Evolutionary conservation across 2,113 vertebrate species (phyloP).

Genomic region (Brachypodius melanocephalos): DNA sequence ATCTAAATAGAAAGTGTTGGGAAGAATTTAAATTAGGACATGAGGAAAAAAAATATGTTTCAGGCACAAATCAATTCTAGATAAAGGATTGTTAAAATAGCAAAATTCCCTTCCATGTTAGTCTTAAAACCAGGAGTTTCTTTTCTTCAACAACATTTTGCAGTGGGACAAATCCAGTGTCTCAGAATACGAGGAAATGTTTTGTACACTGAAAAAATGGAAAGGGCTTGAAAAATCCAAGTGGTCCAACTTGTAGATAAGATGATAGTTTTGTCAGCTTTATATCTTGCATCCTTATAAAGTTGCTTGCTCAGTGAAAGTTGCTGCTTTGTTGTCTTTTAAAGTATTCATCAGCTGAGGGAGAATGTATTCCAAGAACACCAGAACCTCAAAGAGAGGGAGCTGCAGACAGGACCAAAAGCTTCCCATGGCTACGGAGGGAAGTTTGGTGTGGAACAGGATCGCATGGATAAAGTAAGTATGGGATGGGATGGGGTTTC

Average conservation of each 20-base stretch:
- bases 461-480: slow-evolving; percentile 94
- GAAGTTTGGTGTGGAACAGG: slow-evolving; percentile 91
- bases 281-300: neutral
- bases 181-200: neutral
- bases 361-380: slow-evolving; percentile 91
- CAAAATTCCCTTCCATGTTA: neutral
- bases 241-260: neutral
- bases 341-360: slow-evolving; percentile 87
- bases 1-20: neutral
- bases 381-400: slow-evolving; percentile 86
- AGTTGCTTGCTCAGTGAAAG: neutral
- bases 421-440: slow-evolving; percentile 95
- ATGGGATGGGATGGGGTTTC: neutral
- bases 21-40: neutral
- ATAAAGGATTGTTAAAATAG: neutral
- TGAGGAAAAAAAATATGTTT: neutral
- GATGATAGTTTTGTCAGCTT: neutral
- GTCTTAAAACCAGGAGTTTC: neutral
- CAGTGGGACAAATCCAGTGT: neutral
- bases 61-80: neutral
- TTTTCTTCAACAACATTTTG: neutral
- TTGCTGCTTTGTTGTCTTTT: neutral
- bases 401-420: slow-evolving; percentile 84
- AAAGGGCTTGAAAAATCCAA: neutral
- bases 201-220: neutral